These are phyloP conservation scores for Apodemia duryi DNA, from an alignment of 2,888 invertebrate genomes.

Conservation along the genomic window DNA sequence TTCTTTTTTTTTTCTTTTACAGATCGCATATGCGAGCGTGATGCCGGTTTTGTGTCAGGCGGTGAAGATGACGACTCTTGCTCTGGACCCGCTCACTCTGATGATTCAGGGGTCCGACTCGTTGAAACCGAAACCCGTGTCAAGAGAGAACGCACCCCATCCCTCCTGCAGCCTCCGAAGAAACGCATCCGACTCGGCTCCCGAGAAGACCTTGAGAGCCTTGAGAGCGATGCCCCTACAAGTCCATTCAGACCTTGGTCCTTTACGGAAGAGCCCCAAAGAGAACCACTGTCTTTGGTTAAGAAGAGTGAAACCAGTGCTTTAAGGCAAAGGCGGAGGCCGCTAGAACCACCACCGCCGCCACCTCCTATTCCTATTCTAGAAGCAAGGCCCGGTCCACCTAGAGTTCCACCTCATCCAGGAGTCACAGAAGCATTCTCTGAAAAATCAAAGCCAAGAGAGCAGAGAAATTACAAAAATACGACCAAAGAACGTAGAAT, in stretches of 20 bases:
- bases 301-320: slow-evolving; percentile 60
- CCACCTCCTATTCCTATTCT: slow-evolving; percentile 44
- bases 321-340: slow-evolving; percentile 56
- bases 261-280: slow-evolving; percentile 76
- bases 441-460: slow-evolving; percentile 63
- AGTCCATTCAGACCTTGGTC: slow-evolving; percentile 85
- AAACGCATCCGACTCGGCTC: slow-evolving; percentile 82
- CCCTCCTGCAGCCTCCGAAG: slow-evolving; percentile 80
- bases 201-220: slow-evolving; percentile 56
- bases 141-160: slow-evolving; percentile 73
- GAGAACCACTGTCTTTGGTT: slow-evolving; percentile 83
- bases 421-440: slow-evolving; percentile 56
- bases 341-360: slow-evolving; percentile 52
- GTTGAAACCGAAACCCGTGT: slow-evolving; percentile 70
- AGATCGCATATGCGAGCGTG: slow-evolving; percentile 80
- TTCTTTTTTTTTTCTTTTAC: slow-evolving; percentile 53
- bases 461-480: slow-evolving; percentile 95
- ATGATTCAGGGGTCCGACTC: slow-evolving; percentile 72
- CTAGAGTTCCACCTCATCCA: slow-evolving; percentile 77
- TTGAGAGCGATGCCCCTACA: slow-evolving; percentile 62
- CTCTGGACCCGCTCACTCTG: slow-evolving; percentile 73
- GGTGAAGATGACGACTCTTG: slow-evolving; percentile 84
- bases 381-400: slow-evolving; percentile 52
- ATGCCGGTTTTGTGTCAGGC: slow-evolving; percentile 87
- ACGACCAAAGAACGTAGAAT: slow-evolving; percentile 96